phyloP scores from a whole-genome alignment of 92 coral and sea anemone genomes.

The Siderastrea siderea region DNA sequence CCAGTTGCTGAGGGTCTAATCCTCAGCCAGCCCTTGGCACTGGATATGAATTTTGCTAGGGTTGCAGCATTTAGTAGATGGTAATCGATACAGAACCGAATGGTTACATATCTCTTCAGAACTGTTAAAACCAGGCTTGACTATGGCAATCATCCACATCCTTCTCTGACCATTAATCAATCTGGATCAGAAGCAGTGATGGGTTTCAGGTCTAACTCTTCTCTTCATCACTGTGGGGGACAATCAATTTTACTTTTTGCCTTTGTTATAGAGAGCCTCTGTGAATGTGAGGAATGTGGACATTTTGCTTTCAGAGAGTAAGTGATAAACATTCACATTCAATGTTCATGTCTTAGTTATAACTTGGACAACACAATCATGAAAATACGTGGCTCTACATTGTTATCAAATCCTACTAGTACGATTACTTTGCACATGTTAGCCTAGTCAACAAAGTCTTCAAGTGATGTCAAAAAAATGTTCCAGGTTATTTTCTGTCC shows the following conservation, averaged over 20 bases:
- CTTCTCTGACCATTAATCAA: neutral
- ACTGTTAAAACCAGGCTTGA: neutral
- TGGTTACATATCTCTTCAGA: neutral
- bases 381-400: too few relatives aligned
- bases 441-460: too few relatives aligned
- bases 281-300: conserved; percentile 15
- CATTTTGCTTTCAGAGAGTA: conserved; percentile 29
- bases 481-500: too few relatives aligned
- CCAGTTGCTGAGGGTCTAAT: too few relatives aligned
- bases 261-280: conserved; percentile 8
- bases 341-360: too few relatives aligned
- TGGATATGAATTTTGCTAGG: neutral
- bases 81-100: neutral
- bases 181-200: neutral
- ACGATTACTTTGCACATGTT: too few relatives aligned
- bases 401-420: too few relatives aligned
- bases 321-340: neutral
- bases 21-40: neutral
- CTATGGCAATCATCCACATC: too few relatives aligned
- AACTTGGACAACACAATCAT: too few relatives aligned
- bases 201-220: neutral
- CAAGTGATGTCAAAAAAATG: too few relatives aligned
- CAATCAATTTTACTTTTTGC: neutral
- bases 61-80: neutral
- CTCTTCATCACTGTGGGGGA: neutral